Conservation (phyloP, 2,113 vertebrate species). For the Tympanuchus pallidicinctus region DNA sequence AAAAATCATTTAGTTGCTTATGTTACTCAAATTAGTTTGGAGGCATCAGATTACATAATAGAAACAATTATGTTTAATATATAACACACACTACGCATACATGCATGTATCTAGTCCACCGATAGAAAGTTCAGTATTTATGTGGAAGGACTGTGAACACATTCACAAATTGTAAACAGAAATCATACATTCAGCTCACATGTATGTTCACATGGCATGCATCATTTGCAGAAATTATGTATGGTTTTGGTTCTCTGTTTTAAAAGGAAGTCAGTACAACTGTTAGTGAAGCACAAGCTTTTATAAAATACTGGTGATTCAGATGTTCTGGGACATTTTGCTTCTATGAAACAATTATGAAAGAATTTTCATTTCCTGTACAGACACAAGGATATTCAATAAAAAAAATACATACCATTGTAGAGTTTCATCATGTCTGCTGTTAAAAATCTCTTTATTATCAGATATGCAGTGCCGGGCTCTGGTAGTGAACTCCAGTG, state of each 20-base stretch:
- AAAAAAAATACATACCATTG: conserved; percentile 74
- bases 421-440: conserved; percentile 59
- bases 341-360: neutral
- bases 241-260: neutral
- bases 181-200: neutral
- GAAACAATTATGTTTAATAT: neutral
- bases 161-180: neutral
- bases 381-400: neutral
- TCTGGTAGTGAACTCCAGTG: conserved; percentile 89
- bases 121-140: neutral
- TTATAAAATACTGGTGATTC: neutral
- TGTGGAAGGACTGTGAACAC: neutral
- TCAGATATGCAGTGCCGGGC: conserved; percentile 89
- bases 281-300: neutral
- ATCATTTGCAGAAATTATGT: neutral
- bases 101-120: neutral
- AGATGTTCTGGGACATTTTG: neutral
- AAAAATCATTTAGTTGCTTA: neutral
- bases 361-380: neutral
- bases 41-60: neutral
- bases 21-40: neutral
- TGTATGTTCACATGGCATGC: neutral
- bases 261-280: neutral
- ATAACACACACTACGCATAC: neutral
- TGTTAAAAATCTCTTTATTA: conserved; percentile 88